A percentile compares a stretch with the other conserved stretches of the same genome.
These are phyloP conservation scores for Electrophaes corylata DNA, from an alignment of 2,888 invertebrate genomes.

Conservation along the genomic window DNA sequence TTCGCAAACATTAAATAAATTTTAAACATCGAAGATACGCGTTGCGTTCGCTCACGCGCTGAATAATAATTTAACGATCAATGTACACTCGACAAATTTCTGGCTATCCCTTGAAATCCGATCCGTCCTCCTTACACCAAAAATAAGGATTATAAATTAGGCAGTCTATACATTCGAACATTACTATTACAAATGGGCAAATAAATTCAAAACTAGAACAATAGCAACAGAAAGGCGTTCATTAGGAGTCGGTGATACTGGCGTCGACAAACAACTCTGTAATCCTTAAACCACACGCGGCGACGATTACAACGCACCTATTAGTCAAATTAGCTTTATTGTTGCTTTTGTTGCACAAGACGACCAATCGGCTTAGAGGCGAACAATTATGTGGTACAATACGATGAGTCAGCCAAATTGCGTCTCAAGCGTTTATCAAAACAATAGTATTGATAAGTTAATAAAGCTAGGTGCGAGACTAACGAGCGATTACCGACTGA, in stretches of 20 bases:
- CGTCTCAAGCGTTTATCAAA: slow-evolving; percentile 79
- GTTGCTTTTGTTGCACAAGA: slow-evolving; percentile 76
- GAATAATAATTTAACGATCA: slow-evolving; percentile 74
- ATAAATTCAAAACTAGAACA: slow-evolving; percentile 68
- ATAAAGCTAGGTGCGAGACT: slow-evolving; percentile 77
- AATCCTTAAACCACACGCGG: slow-evolving; percentile 82
- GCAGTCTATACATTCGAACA: slow-evolving; percentile 29
- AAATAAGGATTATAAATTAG: slow-evolving; percentile 12
- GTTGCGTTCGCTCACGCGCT: slow-evolving; percentile 72
- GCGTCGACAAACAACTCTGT: slow-evolving; percentile 65
- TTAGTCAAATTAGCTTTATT: slow-evolving; percentile 84
- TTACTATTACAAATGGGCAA: slow-evolving; percentile 45
- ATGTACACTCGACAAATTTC: slow-evolving; percentile 41
- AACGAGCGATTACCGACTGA: slow-evolving; percentile 75
- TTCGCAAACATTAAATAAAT: slow-evolving; percentile 79
- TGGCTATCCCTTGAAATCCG: slow-evolving; percentile 17
- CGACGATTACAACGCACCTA: slow-evolving; percentile 83
- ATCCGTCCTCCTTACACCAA: background rate
- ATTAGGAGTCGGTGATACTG: slow-evolving; percentile 62
- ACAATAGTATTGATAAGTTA: slow-evolving; percentile 84
- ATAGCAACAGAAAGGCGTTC: slow-evolving; percentile 71
- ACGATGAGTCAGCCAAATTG: slow-evolving; percentile 81
- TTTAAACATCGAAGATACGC: slow-evolving; percentile 69
- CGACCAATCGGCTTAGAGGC: slow-evolving; percentile 78
- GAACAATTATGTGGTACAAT: slow-evolving; percentile 81